Base-by-base conservation (phyloP, 30 jellyfish, hydroid and myxozoan species). In the Pelagia noctiluca region DNA sequence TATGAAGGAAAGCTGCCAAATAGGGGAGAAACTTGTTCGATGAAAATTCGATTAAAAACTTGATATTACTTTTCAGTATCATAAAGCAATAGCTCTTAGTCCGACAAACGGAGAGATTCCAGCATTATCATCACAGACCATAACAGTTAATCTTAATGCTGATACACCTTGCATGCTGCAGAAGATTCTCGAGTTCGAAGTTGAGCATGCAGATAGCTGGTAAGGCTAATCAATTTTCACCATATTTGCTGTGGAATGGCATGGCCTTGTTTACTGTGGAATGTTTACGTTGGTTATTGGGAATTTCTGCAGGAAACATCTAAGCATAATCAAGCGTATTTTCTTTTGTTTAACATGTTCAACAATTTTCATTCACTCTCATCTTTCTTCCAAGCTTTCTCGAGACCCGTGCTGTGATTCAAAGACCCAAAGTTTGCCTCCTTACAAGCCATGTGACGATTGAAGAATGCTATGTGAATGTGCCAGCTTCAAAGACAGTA, bases 341-440 rank as follows among this genome's bases (percentile, higher is more conserved):
- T 42, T 79, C 82, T 81, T 79, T 11, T 35, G 88, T 19, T 25
- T 3, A 47, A 1, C 1, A 13, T 19, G 37, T 2, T 67, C 0
- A 1, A 22, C 47, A 26, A n/a, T 13, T 35, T 0, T 1, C 16
- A 19, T 67, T 33, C 35, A 23, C 11, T 1, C 25, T 5, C 71
- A 19, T 16, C 16, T 26, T 63, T 18, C 30, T 38, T 71, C 57
- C 10, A 49, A 93, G 98, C 42, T 87, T 22, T 66, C 87, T 86
- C 29, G 96, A 88, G 64, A 62, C 93, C 7, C 79, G 86, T 36
- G 98, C 96, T n/a, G 84, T 87, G 2, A 84, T 87, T 37, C 94
- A 93, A 68, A 88, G 96, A 35, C 97, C 98, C 0, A 52, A 75
- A 32, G 92, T 78, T 29, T 69, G 90, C 24, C 48, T 87, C 18